phyloP scores from a whole-genome alignment of 2,797 vertebrate genomes.

The Acanthurus leucopareius region DNA sequence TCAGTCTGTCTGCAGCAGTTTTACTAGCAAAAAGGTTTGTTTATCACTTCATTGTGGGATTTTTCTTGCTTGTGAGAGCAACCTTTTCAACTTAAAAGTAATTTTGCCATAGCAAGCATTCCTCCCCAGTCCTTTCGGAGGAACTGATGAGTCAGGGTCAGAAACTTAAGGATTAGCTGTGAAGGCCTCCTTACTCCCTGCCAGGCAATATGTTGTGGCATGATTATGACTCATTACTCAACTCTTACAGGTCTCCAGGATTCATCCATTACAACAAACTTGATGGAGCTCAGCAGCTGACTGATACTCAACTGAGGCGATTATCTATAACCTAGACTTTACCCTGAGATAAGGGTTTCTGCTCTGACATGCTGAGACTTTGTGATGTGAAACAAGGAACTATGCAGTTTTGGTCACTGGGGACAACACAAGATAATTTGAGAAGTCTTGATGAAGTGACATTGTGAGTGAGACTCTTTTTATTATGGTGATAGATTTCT shows the following conservation, averaged over 20 bases:
- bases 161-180: slow-evolving; percentile 28
- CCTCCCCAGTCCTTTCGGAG: slow-evolving; percentile 12
- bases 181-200: slow-evolving; percentile 41
- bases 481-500: slow-evolving; percentile 11
- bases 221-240: slow-evolving; percentile 63
- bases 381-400: slow-evolving; percentile 45
- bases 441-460: slow-evolving; percentile 32
- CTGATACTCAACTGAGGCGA: slow-evolving; percentile 29
- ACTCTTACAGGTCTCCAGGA: neutral
- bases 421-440: slow-evolving; percentile 31
- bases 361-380: slow-evolving; percentile 33
- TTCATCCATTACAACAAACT: slow-evolving; percentile 26
- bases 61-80: slow-evolving; percentile 22
- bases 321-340: slow-evolving; percentile 29
- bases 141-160: slow-evolving; percentile 50
- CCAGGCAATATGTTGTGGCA: slow-evolving; percentile 40
- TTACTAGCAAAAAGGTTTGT: slow-evolving; percentile 40
- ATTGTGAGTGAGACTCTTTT: slow-evolving; percentile 18
- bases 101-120: slow-evolving; percentile 15
- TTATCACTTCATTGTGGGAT: slow-evolving; percentile 42
- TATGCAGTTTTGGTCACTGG: slow-evolving; percentile 36
- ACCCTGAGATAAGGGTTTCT: slow-evolving; percentile 42
- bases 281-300: slow-evolving; percentile 7
- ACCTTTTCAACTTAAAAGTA: slow-evolving; percentile 37
- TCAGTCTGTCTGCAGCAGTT: slow-evolving; percentile 22